Evolutionary conservation across 2,888 invertebrate species (phyloP).

Genomic region (Dexiosoma caninum): DNA sequence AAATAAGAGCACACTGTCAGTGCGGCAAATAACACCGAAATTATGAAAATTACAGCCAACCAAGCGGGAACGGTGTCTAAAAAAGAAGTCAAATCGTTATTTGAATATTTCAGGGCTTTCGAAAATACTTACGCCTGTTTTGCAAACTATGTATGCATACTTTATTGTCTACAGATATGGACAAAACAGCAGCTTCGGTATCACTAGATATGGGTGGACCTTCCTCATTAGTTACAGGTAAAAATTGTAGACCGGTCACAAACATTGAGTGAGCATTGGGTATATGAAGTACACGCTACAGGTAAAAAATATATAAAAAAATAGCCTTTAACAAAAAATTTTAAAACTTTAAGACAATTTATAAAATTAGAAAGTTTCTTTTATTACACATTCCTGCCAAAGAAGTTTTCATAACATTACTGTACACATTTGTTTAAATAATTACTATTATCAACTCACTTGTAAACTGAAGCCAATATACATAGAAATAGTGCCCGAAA

Average conservation of each 20-base stretch:
- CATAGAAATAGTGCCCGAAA: conserved; percentile 92
- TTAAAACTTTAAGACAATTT: too few species aligned
- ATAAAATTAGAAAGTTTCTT: too few species aligned
- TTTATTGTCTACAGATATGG: conserved; percentile 97
- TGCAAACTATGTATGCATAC: conserved; percentile 93
- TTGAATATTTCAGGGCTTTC: neutral
- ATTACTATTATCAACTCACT: conserved; percentile 77
- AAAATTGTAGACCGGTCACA: conserved; percentile 96
- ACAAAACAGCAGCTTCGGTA: conserved; percentile 92
- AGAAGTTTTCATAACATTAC: too few species aligned
- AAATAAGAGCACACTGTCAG: conserved; percentile 90
- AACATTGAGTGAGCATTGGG: conserved; percentile 95
- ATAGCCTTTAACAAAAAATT: too few species aligned
- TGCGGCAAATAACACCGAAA: conserved; percentile 86
- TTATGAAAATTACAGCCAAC: conserved; percentile 86
- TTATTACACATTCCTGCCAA: too few species aligned
- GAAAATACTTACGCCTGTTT: conserved; percentile 82
- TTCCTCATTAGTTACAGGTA: conserved; percentile 85
- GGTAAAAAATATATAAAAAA: neutral
- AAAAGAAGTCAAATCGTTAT: neutral
- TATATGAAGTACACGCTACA: conserved; percentile 89
- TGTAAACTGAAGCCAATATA: conserved; percentile 95
- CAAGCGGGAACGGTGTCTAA: conserved; percentile 89
- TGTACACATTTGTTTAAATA: neutral
- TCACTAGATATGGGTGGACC: conserved; percentile 85